Evolutionary conservation across 2,888 invertebrate species (phyloP), one percentile per base, ranked within the genome.

Genomic region (Agrotis puta): DNA sequence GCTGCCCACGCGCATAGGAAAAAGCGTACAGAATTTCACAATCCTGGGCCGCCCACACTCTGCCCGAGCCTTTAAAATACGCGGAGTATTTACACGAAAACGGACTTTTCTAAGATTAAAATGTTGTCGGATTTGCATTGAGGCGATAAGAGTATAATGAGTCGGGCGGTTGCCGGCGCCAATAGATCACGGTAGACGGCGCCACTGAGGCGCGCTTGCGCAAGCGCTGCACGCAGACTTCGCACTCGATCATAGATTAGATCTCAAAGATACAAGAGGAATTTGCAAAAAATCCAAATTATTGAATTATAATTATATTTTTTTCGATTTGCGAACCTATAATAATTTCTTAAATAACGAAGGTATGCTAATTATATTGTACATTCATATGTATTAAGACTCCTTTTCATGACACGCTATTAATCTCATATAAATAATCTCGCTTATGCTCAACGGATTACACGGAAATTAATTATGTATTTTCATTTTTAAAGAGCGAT

Each of bases 181-280:
- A 85, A 87, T 93, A 93, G 93, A 93, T 93, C 94, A 93, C 93
- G 88, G 85, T 92, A 93, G 93, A 93, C 93, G 95, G 94, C 94
- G 95, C 94, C 95, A 90, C 84, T 65, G 85, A 78, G 90, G 73
- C 89, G 88, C 82, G 83, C 79, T 93, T 93, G 91, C 92, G 92
- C 90, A 92, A 94, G 77, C 85, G 75, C 82, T 78, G 88, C 83
- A 84, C 88, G 73, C 85, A 72, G 72, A 79, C 84, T 82, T 87
- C 81, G 88, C 87, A 82, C 62, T 74, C 82, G 83, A 85, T 84
- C 88, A 87, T 74, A 88, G 88, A 89, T 88, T 82, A 87, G 86
- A 85, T 87, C 70, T 74, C 61, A 7, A 73, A 77, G 85, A 86
- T 84, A 84, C 74, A 74, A 67, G 62, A 74, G 51, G 70, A 72